Evolutionary conservation across 2,113 vertebrate genomes (phyloP).

Genomic region (Scortum barcoo): DNA sequence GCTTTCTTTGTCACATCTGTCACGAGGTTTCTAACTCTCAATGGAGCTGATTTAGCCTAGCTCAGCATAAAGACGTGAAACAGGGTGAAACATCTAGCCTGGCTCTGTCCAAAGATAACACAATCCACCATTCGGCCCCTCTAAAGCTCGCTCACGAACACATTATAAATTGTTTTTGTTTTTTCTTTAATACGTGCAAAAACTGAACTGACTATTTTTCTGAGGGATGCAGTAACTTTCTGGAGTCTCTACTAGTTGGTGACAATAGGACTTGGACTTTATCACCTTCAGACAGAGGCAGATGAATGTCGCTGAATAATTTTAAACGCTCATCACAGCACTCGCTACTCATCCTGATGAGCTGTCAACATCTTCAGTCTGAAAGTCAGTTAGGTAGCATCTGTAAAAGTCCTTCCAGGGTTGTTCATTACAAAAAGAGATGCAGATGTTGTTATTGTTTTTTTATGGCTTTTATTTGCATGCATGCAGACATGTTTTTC

Average conservation of each 20-base stretch:
- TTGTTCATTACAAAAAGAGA: background rate
- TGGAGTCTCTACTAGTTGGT: background rate
- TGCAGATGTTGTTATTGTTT: constrained; percentile 7
- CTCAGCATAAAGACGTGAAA: too few relatives aligned
- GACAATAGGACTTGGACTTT: background rate
- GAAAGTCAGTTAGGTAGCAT: background rate
- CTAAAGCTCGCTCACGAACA: too few relatives aligned
- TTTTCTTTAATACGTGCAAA: too few relatives aligned
- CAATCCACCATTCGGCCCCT: too few relatives aligned
- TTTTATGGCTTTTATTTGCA: constrained; percentile 15
- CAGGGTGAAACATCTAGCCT: too few relatives aligned
- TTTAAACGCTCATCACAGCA: background rate
- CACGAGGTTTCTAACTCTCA: background rate
- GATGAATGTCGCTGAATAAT: too few relatives aligned
- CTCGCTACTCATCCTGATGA: background rate
- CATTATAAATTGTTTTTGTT: too few relatives aligned
- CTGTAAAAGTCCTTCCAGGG: background rate
- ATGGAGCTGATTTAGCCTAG: background rate
- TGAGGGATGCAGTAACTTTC: background rate
- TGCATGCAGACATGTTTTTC: background rate
- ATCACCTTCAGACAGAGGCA: background rate
- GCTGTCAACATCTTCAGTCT: background rate
- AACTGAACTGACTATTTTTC: too few relatives aligned
- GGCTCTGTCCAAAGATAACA: too few relatives aligned
- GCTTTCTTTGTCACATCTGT: background rate